A percentile compares a stretch with the other conserved stretches of the same genome.
These are phyloP conservation scores for Zeus faber DNA, from an alignment of 2,113 vertebrate species.

Conservation along the genomic window DNA sequence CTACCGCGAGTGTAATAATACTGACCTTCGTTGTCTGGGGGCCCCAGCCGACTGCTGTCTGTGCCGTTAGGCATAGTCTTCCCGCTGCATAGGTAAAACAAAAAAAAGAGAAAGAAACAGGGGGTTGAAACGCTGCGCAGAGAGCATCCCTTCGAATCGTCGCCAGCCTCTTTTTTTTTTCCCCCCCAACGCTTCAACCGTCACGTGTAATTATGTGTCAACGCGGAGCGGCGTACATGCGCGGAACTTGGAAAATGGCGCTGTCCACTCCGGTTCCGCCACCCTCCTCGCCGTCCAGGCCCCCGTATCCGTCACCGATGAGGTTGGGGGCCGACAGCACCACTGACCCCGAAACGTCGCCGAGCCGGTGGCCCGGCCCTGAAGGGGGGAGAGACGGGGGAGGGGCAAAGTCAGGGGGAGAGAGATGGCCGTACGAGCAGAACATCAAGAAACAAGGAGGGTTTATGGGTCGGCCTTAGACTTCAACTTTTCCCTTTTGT, in stretches of 20 bases:
- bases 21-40: conserved; percentile 88
- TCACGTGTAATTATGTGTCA: neutral
- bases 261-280: conserved; percentile 83
- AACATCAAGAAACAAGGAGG: no score
- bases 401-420: neutral
- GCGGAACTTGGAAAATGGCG: conserved; percentile 90
- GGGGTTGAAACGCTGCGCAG: neutral
- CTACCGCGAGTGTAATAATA: neutral
- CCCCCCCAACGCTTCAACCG: no score
- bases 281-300: conserved; percentile 86
- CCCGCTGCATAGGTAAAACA: conserved; percentile 69
- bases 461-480: no score
- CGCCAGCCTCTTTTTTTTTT: no score
- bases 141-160: no score
- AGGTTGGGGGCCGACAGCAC: conserved; percentile 87
- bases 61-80: conserved; percentile 87
- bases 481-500: no score
- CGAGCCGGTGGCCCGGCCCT: conserved; percentile 83
- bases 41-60: conserved; percentile 72
- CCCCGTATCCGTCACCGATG: conserved; percentile 85
- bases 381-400: conserved; percentile 34
- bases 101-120: neutral
- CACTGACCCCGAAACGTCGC: conserved; percentile 86
- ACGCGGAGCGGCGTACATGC: conserved; percentile 81
- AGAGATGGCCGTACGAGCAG: no score